These are phyloP conservation scores for Drosophila longiperda DNA, from an alignment of 2,888 invertebrate genomes.

Conservation along the genomic window DNA sequence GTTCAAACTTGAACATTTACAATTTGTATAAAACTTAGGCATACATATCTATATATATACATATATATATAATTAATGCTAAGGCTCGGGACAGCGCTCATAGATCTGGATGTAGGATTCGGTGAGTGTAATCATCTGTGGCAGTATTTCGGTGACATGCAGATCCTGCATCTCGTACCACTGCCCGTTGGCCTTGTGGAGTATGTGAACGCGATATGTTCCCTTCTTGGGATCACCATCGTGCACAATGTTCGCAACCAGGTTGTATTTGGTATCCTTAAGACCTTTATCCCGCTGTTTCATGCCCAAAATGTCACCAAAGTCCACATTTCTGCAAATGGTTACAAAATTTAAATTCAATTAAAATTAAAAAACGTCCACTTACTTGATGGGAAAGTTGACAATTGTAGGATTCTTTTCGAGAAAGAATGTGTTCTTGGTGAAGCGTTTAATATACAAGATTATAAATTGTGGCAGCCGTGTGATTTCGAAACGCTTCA, in stretches of 20 bases:
- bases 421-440: slow-evolving; percentile 99
- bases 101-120: slow-evolving; percentile 99
- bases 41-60: slow-evolving; percentile 5
- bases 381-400: slow-evolving; percentile 99
- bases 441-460: slow-evolving; percentile 98
- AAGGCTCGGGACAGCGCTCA: slow-evolving; percentile 85
- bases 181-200: slow-evolving; percentile 94
- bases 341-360: neutral
- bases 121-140: slow-evolving; percentile 99
- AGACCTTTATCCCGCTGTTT: slow-evolving; percentile 90
- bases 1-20: too few relatives aligned
- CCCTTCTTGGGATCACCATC: slow-evolving; percentile 98
- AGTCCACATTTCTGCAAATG: slow-evolving; percentile 94
- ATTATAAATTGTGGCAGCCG: slow-evolving; percentile 97
- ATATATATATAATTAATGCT: slow-evolving; percentile 28
- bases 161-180: slow-evolving; percentile 98
- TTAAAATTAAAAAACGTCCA: slow-evolving; percentile 53
- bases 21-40: neutral
- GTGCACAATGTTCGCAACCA: slow-evolving; percentile 99
- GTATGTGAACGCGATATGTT: slow-evolving; percentile 96
- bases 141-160: slow-evolving; percentile 98
- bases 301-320: slow-evolving; percentile 96
- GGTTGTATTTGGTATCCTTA: slow-evolving; percentile 95
- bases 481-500: slow-evolving; percentile 98
- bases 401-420: slow-evolving; percentile 99